These are phyloP conservation scores for Clavelina lepadiformis DNA, from an alignment of 23 tunicate species.

Conservation along the genomic window DNA sequence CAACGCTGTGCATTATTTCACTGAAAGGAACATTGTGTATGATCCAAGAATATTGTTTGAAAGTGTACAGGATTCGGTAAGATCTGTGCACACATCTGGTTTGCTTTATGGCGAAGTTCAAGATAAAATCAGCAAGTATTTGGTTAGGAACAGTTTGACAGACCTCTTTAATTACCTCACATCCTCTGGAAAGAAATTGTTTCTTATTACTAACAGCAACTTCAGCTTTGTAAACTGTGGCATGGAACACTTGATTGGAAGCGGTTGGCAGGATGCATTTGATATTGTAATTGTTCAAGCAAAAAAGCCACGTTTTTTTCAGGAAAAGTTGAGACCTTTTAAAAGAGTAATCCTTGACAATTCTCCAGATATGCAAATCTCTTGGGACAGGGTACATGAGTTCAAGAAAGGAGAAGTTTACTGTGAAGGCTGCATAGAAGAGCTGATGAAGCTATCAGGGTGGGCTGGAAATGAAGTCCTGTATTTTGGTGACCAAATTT, in stretches of 20 bases:
- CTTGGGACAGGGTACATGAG: constrained; percentile 44
- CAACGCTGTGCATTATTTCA: constrained; percentile 77
- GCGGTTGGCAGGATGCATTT: constrained; percentile 91
- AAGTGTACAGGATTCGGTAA: constrained; percentile 63
- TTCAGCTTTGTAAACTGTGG: constrained; percentile 74
- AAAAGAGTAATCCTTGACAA: constrained; percentile 16
- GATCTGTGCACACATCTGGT: constrained; percentile 61
- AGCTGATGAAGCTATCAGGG: constrained; percentile 63
- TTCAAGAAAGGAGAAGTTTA: constrained; percentile 76
- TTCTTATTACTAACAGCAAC: constrained; percentile 85
- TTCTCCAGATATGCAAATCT: constrained; percentile 1
- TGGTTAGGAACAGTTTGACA: constrained; percentile 44
- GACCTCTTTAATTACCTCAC: constrained; percentile 36
- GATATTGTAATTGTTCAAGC: constrained; percentile 95
- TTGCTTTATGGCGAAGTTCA: constrained; percentile 54
- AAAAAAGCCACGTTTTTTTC: constrained; percentile 89
- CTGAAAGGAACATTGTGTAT: constrained; percentile 32
- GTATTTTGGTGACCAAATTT: constrained; percentile 95
- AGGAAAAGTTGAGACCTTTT: constrained; percentile 46
- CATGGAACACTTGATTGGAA: constrained; percentile 63
- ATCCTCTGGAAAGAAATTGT: constrained; percentile 49
- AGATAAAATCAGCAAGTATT: constrained; percentile 46
- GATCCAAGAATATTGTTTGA: constrained; percentile 75
- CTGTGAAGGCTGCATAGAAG: constrained; percentile 78
- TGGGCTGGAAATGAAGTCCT: constrained; percentile 82